These are phyloP conservation scores for Sericinus montela DNA, from an alignment of 2,888 invertebrate genomes.

Conservation along the genomic window DNA sequence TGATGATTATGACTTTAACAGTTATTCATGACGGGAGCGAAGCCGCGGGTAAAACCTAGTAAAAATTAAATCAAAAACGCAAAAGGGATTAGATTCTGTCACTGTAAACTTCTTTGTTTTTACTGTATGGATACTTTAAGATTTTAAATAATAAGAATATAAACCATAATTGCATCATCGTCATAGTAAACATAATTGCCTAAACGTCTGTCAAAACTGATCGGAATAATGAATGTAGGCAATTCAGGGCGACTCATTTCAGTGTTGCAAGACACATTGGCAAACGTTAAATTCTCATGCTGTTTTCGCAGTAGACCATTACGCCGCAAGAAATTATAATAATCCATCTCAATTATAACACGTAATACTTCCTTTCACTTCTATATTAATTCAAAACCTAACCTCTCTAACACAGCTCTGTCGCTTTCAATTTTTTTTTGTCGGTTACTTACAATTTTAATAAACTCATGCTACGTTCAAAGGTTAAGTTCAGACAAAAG, in stretches of 20 bases:
- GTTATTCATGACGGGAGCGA: too few species aligned
- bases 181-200: neutral
- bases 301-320: neutral
- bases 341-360: neutral
- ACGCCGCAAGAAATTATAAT: neutral
- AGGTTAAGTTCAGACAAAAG: neutral
- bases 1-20: too few species aligned
- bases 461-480: neutral
- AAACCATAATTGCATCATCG: neutral
- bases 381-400: neutral
- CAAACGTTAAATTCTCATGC: conserved; percentile 1
- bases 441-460: too few species aligned
- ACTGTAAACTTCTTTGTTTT: too few species aligned
- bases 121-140: too few species aligned
- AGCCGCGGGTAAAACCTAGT: too few species aligned
- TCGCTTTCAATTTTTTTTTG: too few species aligned
- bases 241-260: conserved; percentile 3
- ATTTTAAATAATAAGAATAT: too few species aligned
- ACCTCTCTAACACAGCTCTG: neutral
- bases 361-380: neutral
- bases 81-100: too few species aligned
- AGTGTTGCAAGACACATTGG: conserved; percentile 6
- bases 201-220: neutral
- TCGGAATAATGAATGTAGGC: neutral
- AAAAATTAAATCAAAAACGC: too few species aligned